phyloP scores from a whole-genome alignment of 35 echinoderm and acorn worm species.

The Heliocidaris erythrogramma region DNA sequence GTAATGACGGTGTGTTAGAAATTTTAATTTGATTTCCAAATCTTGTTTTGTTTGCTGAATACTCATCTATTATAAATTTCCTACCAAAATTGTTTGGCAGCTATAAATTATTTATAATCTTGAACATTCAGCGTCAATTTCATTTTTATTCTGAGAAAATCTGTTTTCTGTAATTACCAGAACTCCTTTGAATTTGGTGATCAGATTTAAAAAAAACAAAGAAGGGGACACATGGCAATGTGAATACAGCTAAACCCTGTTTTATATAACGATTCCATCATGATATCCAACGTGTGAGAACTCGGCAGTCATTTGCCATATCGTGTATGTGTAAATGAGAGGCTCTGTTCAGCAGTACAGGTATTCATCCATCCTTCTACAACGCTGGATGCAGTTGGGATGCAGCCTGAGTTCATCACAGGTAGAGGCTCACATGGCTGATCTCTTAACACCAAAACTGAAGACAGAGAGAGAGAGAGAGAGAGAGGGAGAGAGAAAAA shows the following conservation, averaged over 20 bases:
- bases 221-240: not conserved
- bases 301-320: not conserved
- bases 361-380: not conserved
- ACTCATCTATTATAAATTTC: too few relatives aligned
- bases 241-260: slow-evolving; percentile 2
- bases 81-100: too few relatives aligned
- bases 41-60: too few relatives aligned
- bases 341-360: not conserved
- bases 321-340: not conserved
- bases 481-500: not conserved
- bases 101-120: too few relatives aligned
- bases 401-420: not conserved
- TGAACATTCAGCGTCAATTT: too few relatives aligned
- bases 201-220: not conserved
- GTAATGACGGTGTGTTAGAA: not conserved
- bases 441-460: not conserved
- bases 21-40: too few relatives aligned
- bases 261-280: not conserved
- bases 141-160: too few relatives aligned
- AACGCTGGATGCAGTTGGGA: not conserved
- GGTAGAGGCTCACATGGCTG: not conserved
- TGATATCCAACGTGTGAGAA: not conserved
- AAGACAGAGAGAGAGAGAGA: not conserved
- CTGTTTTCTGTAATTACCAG: too few relatives aligned
- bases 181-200: not conserved